Base-by-base conservation (phyloP, 2,888 invertebrate species). In the Acanthosoma haemorrhoidale region DNA sequence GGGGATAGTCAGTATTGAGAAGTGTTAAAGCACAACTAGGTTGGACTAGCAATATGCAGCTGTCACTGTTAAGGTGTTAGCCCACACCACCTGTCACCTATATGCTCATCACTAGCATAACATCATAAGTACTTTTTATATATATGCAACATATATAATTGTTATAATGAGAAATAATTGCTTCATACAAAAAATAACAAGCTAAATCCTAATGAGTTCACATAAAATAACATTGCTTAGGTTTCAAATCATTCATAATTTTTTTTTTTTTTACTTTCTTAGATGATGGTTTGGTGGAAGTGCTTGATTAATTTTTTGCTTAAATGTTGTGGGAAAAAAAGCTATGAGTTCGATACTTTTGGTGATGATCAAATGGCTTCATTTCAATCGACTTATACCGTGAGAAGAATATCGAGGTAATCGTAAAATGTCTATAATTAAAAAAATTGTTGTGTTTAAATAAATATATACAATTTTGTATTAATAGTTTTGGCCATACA, bases 401-500 rank as follows among this genome's bases (percentile, higher is more conserved):
- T 70, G n/a, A 63, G 70, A n/a, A 63, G 70, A 25, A 70, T 70
- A 64, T 70, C 70, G 5, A 70, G 64, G 70, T 70, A 64, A 15
- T 16, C n/a, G 13, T 8, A 60, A 15, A 41, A 29, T 13, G 4
- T n/a, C 15, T 43, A 18, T 51, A 51, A 51, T 16, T 39, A 6
- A 66, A 3, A 66, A 2, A 66, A 31, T 4, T 8, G 21, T 43
- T 43, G 16, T 43, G 15, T 9, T 18, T 34, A 36, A 13, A 60
- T 16, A 16, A 13, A 16, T 3, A 3, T 41, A 43, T 9, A 9
- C 2, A 51, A 64, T 39, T 64, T 34, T 34, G 2, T 25, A 31
- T 67, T n/a, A 8, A 36, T 57, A 73, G 73, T 67, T 72, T 73
- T 36, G 73, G 73, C 6, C 66, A 72, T 6, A 72, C 73, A 0